Evolutionary conservation across 2,888 invertebrate genomes (phyloP), one percentile per base, ranked within the genome.

Genomic region (Cactoblastis cactorum): DNA sequence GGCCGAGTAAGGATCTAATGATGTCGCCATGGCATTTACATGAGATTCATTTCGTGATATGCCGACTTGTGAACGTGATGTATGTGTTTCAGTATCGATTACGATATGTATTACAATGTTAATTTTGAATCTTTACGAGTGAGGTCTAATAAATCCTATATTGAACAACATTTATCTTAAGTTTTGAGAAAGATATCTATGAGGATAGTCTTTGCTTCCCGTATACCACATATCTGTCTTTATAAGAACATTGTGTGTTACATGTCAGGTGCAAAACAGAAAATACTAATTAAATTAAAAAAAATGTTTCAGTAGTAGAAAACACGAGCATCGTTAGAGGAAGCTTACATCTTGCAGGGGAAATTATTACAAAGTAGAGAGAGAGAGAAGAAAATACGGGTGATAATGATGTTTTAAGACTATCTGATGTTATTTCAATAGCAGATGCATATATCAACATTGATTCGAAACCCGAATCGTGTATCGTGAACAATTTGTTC

Each of bases 21-120:
- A 65, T 67, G 72, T 73, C 75, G 63, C 63, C 55, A 49, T 61
- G 70, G 63, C 71, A 71, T 77, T 77, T 73, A 41, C 55, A 52
- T 48, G 47, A 66, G 68, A 74, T 75, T 66, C 62, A 67, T 71
- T 64, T 78, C 80, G 80, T 80, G 82, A 80, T 80, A 79, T 79
- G 78, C 65, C 79, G 72, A 64, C 58, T 55, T 63, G 60, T 53
- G 58, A 66, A 63, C 67, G 67, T 67, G 65, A 61, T 54, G 53
- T 41, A 45, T 32, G 12, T 6, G 28, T 33, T 39, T 37, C 24
- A 48, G 28, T 38, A 22, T 34, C 22, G 35, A 34, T 14, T 12
- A 48, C 19, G 14, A 35, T 9, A 24, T 35, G 12, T 22, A n/a
- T 18, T 5, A 35, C 24, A 19, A 19, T 18, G 45, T 28, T 33